phyloP scores from a whole-genome alignment of 2,113 vertebrate species.

The Eulacestoma nigropectus region DNA sequence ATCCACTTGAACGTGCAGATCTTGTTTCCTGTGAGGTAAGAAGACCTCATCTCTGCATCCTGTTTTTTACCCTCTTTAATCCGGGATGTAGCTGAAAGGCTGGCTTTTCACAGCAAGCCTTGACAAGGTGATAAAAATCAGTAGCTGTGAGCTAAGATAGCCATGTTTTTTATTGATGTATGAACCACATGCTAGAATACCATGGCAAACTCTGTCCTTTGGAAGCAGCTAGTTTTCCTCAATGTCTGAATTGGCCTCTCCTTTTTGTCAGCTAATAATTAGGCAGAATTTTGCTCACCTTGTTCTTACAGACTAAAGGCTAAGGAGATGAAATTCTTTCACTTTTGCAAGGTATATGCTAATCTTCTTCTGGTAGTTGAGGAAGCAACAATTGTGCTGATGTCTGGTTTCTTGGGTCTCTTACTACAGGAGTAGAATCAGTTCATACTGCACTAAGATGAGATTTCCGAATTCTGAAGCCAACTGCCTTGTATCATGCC shows the following conservation, averaged over 20 bases:
- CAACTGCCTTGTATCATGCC: fast-evolving
- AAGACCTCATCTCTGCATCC: not conserved
- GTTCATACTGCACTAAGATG: not conserved
- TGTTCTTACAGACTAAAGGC: not conserved
- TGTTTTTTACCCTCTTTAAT: not conserved
- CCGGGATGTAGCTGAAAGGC: not conserved
- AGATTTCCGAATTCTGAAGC: not conserved
- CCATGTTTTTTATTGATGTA: not conserved
- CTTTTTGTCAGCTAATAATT: not conserved
- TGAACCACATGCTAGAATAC: not conserved
- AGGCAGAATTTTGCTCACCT: not conserved
- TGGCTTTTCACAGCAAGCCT: not conserved
- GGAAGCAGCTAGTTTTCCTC: not conserved
- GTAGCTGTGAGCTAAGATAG: not conserved
- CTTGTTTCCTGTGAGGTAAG: not conserved
- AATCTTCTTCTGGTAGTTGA: not conserved
- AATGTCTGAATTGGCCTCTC: not conserved
- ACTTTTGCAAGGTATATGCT: not conserved
- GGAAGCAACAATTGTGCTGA: not conserved
- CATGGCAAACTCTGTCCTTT: not conserved
- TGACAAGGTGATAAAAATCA: fast-evolving
- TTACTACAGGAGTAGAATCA: not conserved
- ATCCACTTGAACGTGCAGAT: not conserved
- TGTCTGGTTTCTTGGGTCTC: not conserved
- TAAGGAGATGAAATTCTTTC: not conserved